These are phyloP conservation scores for Eunapius fragilis DNA, from an alignment of 37 sponge, comb jelly and placozoan genomes.

Conservation along the genomic window DNA sequence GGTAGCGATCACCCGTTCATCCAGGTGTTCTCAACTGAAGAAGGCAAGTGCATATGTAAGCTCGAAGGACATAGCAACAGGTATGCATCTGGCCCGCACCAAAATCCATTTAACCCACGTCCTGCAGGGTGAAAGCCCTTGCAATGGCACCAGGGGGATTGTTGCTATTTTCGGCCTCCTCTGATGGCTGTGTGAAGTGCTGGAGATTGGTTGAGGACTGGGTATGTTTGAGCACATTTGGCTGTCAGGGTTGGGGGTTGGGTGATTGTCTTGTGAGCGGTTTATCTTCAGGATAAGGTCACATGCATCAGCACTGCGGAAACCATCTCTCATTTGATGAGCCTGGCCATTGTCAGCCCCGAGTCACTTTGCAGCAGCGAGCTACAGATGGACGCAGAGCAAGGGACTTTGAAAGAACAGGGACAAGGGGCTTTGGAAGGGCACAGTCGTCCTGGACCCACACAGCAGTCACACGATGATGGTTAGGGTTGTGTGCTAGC, in stretches of 20 bases:
- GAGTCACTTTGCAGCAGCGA: conserved; percentile 1
- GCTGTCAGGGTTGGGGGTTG: too few relatives aligned
- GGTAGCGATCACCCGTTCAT: conserved; percentile 46
- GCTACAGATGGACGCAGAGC: background rate
- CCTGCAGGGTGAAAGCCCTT: conserved; percentile 59
- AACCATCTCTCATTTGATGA: conserved; percentile 32
- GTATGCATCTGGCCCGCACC: conserved; percentile 2
- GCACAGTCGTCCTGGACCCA: background rate
- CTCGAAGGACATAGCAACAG: conserved; percentile 69
- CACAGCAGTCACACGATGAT: background rate
- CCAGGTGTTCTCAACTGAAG: conserved; percentile 29
- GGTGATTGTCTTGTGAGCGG: background rate
- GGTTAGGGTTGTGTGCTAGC: background rate
- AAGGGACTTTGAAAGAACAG: background rate
- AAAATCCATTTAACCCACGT: background rate
- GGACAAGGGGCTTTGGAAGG: background rate
- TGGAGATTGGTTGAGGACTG: conserved; percentile 46
- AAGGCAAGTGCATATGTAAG: conserved; percentile 28
- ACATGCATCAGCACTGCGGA: conserved; percentile 41
- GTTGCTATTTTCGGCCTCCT: conserved; percentile 70
- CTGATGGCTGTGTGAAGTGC: conserved; percentile 59
- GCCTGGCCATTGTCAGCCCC: conserved; percentile 40
- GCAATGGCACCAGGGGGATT: conserved; percentile 24
- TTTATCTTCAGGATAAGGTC: background rate
- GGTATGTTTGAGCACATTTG: too few relatives aligned